Percentiles rank a stretch among this genome's conserved stretches.
Conservation (phyloP, 2,797 vertebrate genomes). For the Sebastes minor region DNA sequence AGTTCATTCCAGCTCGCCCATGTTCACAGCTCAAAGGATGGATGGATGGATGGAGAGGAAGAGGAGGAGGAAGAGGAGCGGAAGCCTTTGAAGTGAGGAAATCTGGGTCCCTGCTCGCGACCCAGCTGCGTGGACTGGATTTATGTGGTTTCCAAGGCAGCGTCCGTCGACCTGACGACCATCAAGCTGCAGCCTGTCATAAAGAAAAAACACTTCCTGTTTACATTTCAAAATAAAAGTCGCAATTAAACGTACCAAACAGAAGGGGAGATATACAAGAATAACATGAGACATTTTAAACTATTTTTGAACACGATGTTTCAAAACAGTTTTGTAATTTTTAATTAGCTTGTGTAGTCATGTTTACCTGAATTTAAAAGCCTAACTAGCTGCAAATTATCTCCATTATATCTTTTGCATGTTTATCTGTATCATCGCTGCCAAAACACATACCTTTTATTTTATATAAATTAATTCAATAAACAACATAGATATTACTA, state of each 20-base stretch:
- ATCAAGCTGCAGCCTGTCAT: background rate
- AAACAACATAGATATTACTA: background rate
- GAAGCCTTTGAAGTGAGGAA: slow-evolving; percentile 72
- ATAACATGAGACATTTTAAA: background rate
- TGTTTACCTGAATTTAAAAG: background rate
- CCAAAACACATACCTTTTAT: no score
- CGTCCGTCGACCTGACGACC: slow-evolving; percentile 54
- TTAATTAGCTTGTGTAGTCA: background rate
- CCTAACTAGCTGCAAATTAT: no score
- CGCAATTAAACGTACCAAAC: rapidly evolving
- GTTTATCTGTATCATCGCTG: no score
- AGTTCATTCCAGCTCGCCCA: slow-evolving; percentile 59
- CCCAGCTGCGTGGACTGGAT: slow-evolving; percentile 67
- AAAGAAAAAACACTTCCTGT: background rate
- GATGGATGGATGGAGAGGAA: background rate
- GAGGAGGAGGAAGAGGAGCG: slow-evolving; percentile 36
- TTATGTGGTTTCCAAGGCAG: slow-evolving; percentile 84
- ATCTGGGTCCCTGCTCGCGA: slow-evolving; percentile 68
- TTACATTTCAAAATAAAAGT: slow-evolving; percentile 34
- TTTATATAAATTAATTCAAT: no score
- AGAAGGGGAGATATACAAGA: no score
- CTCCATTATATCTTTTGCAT: no score
- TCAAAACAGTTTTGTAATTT: background rate
- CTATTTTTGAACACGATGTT: background rate
- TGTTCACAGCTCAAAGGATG: slow-evolving; percentile 22